Percentiles rank a stretch among this genome's conserved stretches.
Conservation (phyloP, 1,140 invertebrate species). For the Drosophila ironensis region DNA sequence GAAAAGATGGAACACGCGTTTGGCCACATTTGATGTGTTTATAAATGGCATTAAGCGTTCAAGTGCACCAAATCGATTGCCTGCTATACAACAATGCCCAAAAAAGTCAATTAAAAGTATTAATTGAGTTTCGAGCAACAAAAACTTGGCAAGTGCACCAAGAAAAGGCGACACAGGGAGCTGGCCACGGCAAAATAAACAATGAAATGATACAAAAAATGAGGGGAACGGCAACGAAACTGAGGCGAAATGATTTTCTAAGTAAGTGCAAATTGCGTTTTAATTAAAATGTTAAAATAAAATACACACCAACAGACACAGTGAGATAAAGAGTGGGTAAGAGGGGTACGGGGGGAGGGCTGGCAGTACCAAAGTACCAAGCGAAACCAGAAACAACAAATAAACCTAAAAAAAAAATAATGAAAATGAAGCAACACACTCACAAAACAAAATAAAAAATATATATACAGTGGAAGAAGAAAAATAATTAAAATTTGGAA, state of each 20-base stretch:
- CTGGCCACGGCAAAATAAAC: constrained; percentile 28
- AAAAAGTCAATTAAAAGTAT: not conserved
- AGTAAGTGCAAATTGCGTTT: constrained; percentile 78
- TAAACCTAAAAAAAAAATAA: constrained; percentile 5
- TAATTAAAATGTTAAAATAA: constrained; percentile 80
- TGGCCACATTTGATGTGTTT: too few species aligned
- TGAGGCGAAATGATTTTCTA: constrained; percentile 72
- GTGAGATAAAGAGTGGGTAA: too few species aligned
- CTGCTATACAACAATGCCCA: not conserved
- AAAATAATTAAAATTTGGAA: constrained; percentile 77
- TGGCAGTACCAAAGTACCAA: not conserved
- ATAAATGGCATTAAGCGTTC: too few species aligned
- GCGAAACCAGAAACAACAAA: not conserved
- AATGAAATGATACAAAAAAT: constrained; percentile 32
- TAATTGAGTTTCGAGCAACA: not conserved
- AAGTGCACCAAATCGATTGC: too few species aligned
- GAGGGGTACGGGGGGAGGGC: too few species aligned
- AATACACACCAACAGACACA: constrained; percentile 39
- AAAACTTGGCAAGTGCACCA: not conserved
- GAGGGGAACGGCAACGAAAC: constrained; percentile 42
- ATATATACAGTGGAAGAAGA: constrained; percentile 8
- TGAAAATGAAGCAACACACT: not conserved
- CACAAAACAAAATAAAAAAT: not conserved
- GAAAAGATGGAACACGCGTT: too few species aligned
- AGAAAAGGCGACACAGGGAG: not conserved